Evolutionary conservation across 2,797 vertebrate genomes (phyloP).

Genomic region (Microhierax caerulescens): DNA sequence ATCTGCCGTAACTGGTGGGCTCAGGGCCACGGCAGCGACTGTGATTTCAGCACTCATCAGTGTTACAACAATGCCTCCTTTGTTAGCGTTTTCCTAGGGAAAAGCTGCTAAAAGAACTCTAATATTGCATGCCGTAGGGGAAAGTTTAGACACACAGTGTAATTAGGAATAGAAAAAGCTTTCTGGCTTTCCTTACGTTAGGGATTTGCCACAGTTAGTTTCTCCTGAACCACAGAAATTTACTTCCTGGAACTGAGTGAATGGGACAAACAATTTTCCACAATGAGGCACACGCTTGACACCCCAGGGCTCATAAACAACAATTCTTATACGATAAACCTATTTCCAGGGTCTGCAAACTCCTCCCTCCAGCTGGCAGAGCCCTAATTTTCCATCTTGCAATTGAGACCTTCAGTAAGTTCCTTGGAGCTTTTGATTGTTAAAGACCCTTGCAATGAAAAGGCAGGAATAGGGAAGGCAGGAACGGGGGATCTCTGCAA

Average conservation of each 20-base stretch:
- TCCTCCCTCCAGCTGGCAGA: background rate
- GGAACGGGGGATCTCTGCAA: background rate
- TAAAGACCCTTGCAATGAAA: background rate
- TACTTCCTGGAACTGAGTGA: background rate
- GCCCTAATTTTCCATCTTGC: background rate
- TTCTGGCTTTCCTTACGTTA: background rate
- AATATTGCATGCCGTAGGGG: background rate
- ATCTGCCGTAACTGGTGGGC: background rate
- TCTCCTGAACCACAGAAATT: slow-evolving; percentile 15
- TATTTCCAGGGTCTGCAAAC: background rate
- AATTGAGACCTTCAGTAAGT: background rate
- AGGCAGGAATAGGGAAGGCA: background rate
- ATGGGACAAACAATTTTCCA: background rate
- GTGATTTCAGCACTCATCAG: background rate
- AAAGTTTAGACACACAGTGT: background rate
- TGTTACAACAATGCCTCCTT: background rate
- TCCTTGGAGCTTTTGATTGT: background rate
- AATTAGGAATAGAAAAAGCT: slow-evolving; percentile 9
- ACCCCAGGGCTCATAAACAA: slow-evolving; percentile 1
- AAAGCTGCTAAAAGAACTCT: background rate
- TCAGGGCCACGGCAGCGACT: background rate
- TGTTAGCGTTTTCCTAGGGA: background rate
- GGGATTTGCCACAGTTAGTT: background rate
- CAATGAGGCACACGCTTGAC: background rate
- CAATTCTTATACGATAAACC: background rate